A percentile compares a stretch with the other conserved stretches of the same genome.
Evolutionary conservation across 1,140 invertebrate species (phyloP).

Genomic region (Bombus pascuorum): DNA sequence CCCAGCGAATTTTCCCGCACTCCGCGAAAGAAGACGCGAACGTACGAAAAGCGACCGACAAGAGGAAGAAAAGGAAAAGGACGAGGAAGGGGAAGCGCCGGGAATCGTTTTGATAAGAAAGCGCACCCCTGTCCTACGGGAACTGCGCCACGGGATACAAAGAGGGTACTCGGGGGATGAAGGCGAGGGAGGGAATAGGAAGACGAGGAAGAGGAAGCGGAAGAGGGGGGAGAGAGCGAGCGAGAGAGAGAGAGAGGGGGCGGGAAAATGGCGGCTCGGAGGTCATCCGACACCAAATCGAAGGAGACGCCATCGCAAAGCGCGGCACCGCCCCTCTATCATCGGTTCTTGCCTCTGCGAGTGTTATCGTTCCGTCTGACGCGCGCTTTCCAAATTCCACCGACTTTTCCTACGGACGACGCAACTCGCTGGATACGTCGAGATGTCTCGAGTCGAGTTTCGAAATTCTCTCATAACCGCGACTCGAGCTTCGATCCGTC

Average conservation of each 20-base stretch:
- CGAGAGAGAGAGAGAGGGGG: slow-evolving; percentile 58
- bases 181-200: neutral
- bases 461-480: neutral
- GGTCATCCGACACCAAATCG: slow-evolving; percentile 82
- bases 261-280: slow-evolving; percentile 80
- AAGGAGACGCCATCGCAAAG: slow-evolving; percentile 82
- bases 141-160: slow-evolving; percentile 21
- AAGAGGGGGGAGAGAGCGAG: neutral
- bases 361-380: slow-evolving; percentile 41
- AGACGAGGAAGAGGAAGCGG: slow-evolving; percentile 12
- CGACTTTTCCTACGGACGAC: neutral
- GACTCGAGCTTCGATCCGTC: neutral
- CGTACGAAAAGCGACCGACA: too few relatives aligned
- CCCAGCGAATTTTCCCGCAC: neutral
- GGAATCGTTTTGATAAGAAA: slow-evolving; percentile 76
- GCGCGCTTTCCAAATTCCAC: slow-evolving; percentile 13
- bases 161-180: neutral
- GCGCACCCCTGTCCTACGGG: slow-evolving; percentile 60
- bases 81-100: slow-evolving; percentile 1
- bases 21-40: neutral
- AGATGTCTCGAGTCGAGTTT: neutral
- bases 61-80: too few relatives aligned
- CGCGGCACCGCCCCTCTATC: slow-evolving; percentile 80
- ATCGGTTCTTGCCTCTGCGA: slow-evolving; percentile 65
- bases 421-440: neutral